phyloP scores from a whole-genome alignment of 92 coral and sea anemone genomes.

The Bergia sp. region DNA sequence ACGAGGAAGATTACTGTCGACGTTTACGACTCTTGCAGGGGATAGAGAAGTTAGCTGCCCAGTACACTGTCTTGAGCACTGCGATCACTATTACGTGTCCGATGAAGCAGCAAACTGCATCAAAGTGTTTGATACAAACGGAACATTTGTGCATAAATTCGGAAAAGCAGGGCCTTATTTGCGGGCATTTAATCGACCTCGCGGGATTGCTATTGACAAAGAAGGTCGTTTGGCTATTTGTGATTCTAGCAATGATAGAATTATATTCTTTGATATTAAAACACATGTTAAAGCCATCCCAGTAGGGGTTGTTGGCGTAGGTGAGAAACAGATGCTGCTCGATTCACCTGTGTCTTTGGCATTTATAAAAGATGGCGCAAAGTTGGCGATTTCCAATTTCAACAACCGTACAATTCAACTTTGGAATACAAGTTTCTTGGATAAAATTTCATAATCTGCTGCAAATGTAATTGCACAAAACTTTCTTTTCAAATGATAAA shows the following conservation, averaged over 20 bases:
- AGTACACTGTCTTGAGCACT: background rate
- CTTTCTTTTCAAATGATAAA: too few relatives aligned
- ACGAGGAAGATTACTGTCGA: background rate
- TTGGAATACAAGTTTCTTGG: background rate
- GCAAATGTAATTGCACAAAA: background rate
- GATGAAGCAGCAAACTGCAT: slow-evolving; percentile 33
- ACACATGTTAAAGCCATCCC: background rate
- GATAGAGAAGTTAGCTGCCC: background rate
- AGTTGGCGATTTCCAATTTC: background rate
- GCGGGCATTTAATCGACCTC: slow-evolving; percentile 12
- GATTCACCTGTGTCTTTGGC: slow-evolving; percentile 21
- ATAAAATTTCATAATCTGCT: background rate
- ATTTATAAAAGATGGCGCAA: background rate
- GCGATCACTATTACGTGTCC: background rate
- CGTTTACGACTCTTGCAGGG: background rate
- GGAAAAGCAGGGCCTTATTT: background rate
- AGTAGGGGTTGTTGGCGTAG: background rate
- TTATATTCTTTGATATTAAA: slow-evolving; percentile 9
- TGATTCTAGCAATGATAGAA: slow-evolving; percentile 18
- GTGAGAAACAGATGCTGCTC: background rate
- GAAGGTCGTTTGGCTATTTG: slow-evolving; percentile 21
- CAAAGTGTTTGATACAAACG: background rate
- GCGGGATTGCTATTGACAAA: slow-evolving; percentile 12
- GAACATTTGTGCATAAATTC: slow-evolving; percentile 17
- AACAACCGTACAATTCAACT: slow-evolving; percentile 20